Evolutionary conservation across 1,140 invertebrate genomes (phyloP).

Genomic region (Pseudomyrmex flavicornis): DNA sequence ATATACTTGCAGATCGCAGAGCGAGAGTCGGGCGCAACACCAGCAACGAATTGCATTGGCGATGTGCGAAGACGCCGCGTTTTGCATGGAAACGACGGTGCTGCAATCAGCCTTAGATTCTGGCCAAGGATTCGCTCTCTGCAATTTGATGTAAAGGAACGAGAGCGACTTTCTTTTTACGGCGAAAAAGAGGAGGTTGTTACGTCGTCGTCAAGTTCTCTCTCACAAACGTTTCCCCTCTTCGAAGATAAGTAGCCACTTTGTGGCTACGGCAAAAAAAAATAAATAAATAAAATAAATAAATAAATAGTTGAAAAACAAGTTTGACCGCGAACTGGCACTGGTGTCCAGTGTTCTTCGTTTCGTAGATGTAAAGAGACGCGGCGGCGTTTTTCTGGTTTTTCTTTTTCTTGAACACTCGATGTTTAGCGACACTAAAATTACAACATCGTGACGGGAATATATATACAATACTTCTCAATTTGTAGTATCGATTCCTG

Average conservation of each 20-base stretch:
- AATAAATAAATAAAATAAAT: no score
- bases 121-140: slow-evolving; percentile 79
- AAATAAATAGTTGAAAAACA: not conserved
- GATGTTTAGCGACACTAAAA: slow-evolving; percentile 3
- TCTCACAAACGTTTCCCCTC: not conserved
- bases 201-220: not conserved
- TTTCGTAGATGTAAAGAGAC: slow-evolving; percentile 10
- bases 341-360: not conserved
- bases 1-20: slow-evolving; percentile 80
- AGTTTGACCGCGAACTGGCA: not conserved
- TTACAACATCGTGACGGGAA: not conserved
- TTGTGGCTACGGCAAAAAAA: no score
- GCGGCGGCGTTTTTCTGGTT: no score
- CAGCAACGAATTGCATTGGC: slow-evolving; percentile 77
- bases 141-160: slow-evolving; percentile 82
- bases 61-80: slow-evolving; percentile 82
- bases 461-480: slow-evolving; percentile 1
- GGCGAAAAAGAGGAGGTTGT: not conserved
- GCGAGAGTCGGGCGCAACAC: slow-evolving; percentile 81
- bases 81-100: slow-evolving; percentile 84
- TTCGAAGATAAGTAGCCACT: no score
- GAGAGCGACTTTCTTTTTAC: not conserved
- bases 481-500: slow-evolving; percentile 31
- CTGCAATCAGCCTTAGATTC: slow-evolving; percentile 82
- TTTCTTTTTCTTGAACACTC: not conserved